Conservation (phyloP, 2,797 vertebrate species). For the Pyrocephalus nanus region DNA sequence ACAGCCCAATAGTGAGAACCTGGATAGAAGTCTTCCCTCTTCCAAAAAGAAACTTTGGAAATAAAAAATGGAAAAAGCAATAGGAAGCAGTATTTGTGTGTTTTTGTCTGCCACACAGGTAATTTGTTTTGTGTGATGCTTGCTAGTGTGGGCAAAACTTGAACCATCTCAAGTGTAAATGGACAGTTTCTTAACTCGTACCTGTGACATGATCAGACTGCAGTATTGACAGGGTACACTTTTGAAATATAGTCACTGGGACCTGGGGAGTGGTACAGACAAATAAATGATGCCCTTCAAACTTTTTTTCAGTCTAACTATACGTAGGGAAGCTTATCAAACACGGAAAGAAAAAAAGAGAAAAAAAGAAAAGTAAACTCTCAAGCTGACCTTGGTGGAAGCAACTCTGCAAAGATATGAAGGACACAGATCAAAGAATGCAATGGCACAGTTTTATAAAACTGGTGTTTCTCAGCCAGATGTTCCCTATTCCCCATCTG, state of each 20-base stretch:
- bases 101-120: background rate
- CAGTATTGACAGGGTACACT: background rate
- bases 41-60: background rate
- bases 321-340: background rate
- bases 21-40: background rate
- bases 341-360: background rate
- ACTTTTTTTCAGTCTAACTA: background rate
- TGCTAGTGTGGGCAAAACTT: background rate
- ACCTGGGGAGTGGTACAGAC: background rate
- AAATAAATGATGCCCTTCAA: background rate
- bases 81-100: background rate
- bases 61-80: background rate
- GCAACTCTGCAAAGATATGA: background rate
- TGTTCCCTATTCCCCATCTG: background rate
- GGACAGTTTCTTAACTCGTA: background rate
- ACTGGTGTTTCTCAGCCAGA: background rate
- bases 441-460: constrained; percentile 8
- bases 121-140: background rate
- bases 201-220: background rate
- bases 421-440: constrained; percentile 5
- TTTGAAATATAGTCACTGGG: background rate
- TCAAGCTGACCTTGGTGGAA: background rate
- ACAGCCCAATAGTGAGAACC: constrained; percentile 1
- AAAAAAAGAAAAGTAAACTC: background rate
- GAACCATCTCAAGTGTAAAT: background rate